Evolutionary conservation across 2,113 vertebrate genomes (phyloP), one percentile per base, ranked within the genome.

Genomic region (Agelaius phoeniceus): DNA sequence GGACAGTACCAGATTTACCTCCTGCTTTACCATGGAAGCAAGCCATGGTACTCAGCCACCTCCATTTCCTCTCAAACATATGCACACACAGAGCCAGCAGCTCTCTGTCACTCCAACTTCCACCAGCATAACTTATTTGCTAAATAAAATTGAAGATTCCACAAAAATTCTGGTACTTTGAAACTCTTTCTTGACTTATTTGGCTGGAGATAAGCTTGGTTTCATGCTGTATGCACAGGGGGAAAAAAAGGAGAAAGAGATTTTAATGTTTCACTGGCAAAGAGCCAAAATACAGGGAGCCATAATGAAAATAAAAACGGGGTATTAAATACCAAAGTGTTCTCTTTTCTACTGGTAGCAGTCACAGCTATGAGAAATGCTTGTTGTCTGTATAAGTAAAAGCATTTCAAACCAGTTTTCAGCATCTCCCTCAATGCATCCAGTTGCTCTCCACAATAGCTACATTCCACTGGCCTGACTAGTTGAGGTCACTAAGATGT

Each of bases 1-100:
- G 84, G 85, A 90, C 46, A 94, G 55, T 63, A 94, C 35, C 52
- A 93, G 67, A 96, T 95, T 92, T 58, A 84, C 39, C 83, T 97
- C 57, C 84, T 96, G 55, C 35, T 93, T 84, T 44, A 71, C 55
- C 14, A 11, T 84, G 90, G 96, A 87, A 87, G 35, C 17, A 88
- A 93, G 75, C 93, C 94, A 94, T 82, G 84, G 48, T 48, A 39
- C 31, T 63, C 13, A 33, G 24, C 13, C 4, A 5, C 54, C 21
- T 87, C 44, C 54, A 31, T 86, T 93, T 93, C 31, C 30, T 93
- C 75, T 69, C 86, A 95, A 95, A 87, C n/a, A 84, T 3, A 19
- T 17, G 55, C 13, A 66, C 62, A 74, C 4, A 39, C 30, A 43
- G 8, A 58, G 18, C 22, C 43, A 89, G 48, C 52, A 84, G 21